Percentiles rank a stretch among this genome's conserved stretches.
These are phyloP conservation scores for Lamproptera curius DNA, from an alignment of 2,888 invertebrate species.

Conservation along the genomic window DNA sequence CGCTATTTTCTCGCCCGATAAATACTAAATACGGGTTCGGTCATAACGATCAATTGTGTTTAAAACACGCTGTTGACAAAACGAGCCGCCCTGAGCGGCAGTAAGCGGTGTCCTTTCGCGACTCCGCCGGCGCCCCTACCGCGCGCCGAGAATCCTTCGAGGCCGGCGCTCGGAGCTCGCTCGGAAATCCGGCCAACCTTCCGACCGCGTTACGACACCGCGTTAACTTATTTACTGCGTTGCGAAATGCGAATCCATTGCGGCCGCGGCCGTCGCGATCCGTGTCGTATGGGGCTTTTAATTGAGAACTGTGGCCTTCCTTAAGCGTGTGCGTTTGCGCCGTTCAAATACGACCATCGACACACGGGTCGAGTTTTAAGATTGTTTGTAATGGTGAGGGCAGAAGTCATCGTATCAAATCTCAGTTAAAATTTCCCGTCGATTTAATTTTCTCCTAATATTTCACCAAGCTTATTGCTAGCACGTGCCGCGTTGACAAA, in stretches of 20 bases:
- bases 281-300: conserved; percentile 71
- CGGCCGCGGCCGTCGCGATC: conserved; percentile 76
- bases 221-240: conserved; percentile 73
- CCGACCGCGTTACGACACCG: conserved; percentile 75
- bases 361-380: no score
- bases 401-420: no score
- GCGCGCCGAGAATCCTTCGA: conserved; percentile 72
- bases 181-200: conserved; percentile 79
- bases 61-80: no score
- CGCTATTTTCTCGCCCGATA: no score
- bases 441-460: no score
- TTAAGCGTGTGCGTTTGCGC: no score
- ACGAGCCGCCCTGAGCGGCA: neutral
- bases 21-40: no score
- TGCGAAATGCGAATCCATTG: conserved; percentile 77
- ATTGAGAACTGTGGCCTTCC: conserved; percentile 77
- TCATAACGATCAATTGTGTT: no score
- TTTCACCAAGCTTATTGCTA: no score
- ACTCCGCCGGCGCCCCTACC: conserved; percentile 28
- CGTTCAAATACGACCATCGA: no score
- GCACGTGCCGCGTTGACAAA: neutral
- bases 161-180: conserved; percentile 52
- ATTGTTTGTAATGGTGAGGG: no score
- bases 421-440: no score
- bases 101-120: conserved; percentile 33